A percentile compares a stretch with the other conserved stretches of the same genome.
Conservation (phyloP, 2,113 vertebrate species). For the Menura novaehollandiae region DNA sequence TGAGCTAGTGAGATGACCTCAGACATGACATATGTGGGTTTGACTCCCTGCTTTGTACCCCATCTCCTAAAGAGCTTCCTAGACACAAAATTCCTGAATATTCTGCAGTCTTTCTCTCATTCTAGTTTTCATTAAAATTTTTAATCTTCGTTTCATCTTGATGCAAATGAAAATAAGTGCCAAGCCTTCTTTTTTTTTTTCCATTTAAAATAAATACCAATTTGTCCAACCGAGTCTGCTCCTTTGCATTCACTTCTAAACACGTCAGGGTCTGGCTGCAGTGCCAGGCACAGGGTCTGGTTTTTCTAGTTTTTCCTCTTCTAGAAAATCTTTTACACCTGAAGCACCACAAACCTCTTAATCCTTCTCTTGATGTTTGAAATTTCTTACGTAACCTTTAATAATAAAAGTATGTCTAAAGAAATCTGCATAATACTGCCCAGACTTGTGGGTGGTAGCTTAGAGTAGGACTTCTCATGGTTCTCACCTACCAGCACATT, state of each 20-base stretch:
- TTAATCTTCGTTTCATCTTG: neutral
- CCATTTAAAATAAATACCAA: neutral
- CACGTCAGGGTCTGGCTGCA: neutral
- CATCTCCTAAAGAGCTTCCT: neutral
- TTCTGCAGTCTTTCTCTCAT: neutral
- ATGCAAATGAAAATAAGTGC: neutral
- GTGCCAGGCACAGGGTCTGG: neutral
- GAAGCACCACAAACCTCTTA: neutral
- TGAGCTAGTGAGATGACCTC: neutral
- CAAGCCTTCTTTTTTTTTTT: neutral
- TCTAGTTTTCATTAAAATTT: neutral
- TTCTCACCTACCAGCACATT: neutral
- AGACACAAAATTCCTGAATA: neutral
- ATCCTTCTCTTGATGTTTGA: neutral
- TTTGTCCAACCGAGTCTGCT: neutral
- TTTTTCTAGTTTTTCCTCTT: constrained; percentile 16
- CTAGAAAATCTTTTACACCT: neutral
- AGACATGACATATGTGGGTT: neutral
- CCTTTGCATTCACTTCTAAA: neutral
- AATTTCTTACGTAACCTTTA: neutral
- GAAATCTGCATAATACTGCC: neutral
- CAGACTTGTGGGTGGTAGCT: neutral
- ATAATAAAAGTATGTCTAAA: neutral
- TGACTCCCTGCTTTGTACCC: neutral
- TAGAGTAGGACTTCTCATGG: neutral